Evolutionary conservation across 1,140 invertebrate genomes (phyloP).

Genomic region (Xylocopa sonorina): DNA sequence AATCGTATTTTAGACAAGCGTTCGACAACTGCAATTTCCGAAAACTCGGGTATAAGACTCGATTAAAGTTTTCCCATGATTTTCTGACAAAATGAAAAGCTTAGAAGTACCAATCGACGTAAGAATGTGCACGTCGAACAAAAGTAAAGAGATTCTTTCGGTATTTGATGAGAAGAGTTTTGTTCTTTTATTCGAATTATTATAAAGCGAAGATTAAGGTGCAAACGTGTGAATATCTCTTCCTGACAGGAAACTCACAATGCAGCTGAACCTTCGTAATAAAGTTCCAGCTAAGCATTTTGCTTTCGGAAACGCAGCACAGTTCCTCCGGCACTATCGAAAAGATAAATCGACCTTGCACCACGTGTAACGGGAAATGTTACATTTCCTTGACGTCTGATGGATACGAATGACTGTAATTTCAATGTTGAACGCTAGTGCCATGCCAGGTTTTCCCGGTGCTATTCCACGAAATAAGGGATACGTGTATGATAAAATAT

Average conservation of each 20-base stretch:
- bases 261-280: background rate
- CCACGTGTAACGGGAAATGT: conserved; percentile 50
- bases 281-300: background rate
- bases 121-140: no score
- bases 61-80: background rate
- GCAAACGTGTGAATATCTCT: background rate
- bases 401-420: conserved; percentile 59
- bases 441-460: conserved; percentile 1
- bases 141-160: no score
- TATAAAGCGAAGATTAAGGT: background rate
- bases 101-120: no score
- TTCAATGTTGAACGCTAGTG: conserved; percentile 17
- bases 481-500: background rate
- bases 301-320: background rate
- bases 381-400: conserved; percentile 57
- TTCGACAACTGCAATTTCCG: background rate
- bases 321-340: conserved; percentile 21
- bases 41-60: background rate
- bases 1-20: background rate
- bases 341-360: conserved; percentile 52
- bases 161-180: no score
- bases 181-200: background rate
- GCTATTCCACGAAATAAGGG: conserved; percentile 14
- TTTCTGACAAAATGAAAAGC: no score
- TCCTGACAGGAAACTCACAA: background rate